Conservation (phyloP, 2,797 vertebrate species). For the Onychomys torridus region DNA sequence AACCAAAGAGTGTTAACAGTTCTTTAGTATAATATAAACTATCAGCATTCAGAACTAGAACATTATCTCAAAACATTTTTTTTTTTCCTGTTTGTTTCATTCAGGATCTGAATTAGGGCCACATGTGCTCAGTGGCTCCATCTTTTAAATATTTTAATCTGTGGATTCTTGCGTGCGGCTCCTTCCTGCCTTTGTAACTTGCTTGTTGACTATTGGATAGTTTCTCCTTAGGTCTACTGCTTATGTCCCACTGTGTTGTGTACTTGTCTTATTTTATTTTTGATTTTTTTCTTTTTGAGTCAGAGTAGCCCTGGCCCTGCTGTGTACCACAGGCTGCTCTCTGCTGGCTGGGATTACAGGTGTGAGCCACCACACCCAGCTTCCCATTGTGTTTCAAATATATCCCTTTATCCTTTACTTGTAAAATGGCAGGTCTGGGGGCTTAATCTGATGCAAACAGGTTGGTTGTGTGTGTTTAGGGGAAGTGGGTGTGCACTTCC, state of each 20-base stretch:
- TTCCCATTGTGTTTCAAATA: not conserved
- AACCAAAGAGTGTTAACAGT: conserved; percentile 2
- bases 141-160: not conserved
- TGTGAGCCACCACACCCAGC: not conserved
- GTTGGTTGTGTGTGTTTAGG: not conserved
- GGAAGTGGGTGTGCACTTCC: not conserved
- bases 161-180: not conserved
- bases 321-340: not conserved
- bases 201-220: not conserved
- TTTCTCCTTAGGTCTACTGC: not conserved
- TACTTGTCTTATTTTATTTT: not conserved
- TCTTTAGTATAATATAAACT: conserved; percentile 16
- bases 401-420: not conserved
- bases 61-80: not conserved
- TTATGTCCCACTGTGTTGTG: not conserved
- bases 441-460: not conserved
- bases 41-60: not conserved
- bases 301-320: not conserved
- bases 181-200: conserved; percentile 33
- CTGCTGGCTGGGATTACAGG: not conserved
- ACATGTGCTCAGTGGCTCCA: not conserved
- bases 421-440: not conserved
- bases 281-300: not conserved
- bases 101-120: not conserved
- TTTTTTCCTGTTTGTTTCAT: conserved; percentile 17